Evolutionary conservation across 2,113 vertebrate species (phyloP), one percentile per base, ranked within the genome.

Genomic region (Origma solitaria): DNA sequence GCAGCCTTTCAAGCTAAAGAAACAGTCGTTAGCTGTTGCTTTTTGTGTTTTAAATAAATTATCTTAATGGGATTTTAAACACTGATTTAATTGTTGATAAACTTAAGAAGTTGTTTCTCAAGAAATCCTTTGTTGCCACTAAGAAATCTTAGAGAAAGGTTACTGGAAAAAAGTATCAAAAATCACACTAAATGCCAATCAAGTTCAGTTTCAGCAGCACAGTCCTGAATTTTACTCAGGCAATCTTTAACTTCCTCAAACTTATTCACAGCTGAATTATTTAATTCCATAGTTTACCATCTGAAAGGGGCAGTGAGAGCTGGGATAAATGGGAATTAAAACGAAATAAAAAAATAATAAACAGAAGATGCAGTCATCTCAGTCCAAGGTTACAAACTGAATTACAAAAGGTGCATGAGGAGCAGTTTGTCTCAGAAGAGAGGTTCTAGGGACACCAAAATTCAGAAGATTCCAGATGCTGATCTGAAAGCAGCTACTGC

Each of bases 1-100:
- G 61, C 65, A 95, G 92, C 61, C 54, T 90, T 88, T 82, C 78
- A 45, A 91, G 90, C 94, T 81, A 68, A 90, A 90, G 45, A 72
- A 90, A 93, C 18, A 76, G 45, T 64, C 60, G 61, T 93, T 88
- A 94, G 75, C 78, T 65, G 53, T 7, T 85, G 75, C 15, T 50
- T 64, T 58, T 47, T 24, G 30, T 19, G 54, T 15, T 70, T 75
- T 24, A 49, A 24, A 5, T 10, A 25, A 17, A 19, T 58, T 20
- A 56, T 14, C 60, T 78, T 56, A 50, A 81, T 31, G 33, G 65
- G 54, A 38, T 35, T 47, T 28, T 49, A 56, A 84, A 61, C 2
- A 47, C 8, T 49, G 76, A 22, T 57, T 71, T 51, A 45, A 37
- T 6, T 82, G 44, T 40, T 64, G 58, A 76, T 57, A 56, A 85